These are phyloP conservation scores for Aplysia californica DNA, from an alignment of 1,140 invertebrate species.

Conservation along the genomic window DNA sequence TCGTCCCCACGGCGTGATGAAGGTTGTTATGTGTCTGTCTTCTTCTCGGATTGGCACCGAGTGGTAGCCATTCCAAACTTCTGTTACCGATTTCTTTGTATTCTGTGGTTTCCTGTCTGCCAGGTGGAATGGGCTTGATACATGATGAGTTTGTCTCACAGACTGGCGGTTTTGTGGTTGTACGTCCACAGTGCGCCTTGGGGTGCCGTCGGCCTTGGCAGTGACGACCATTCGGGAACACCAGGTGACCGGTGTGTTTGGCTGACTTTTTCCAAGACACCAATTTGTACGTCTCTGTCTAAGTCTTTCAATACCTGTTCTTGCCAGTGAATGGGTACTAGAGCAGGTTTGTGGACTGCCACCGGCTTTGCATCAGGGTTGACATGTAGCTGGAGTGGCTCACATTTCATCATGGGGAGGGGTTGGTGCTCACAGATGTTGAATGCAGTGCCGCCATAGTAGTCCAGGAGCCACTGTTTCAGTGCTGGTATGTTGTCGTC, in stretches of 20 bases:
- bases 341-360: slow-evolving; percentile 25
- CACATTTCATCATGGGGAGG: slow-evolving; percentile 35
- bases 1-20: slow-evolving; percentile 45
- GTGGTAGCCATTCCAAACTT: slow-evolving; percentile 37
- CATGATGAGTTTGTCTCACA: slow-evolving; percentile 35
- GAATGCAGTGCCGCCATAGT: slow-evolving; percentile 40
- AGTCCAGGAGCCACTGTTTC: slow-evolving; percentile 27
- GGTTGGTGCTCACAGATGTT: slow-evolving; percentile 47
- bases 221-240: slow-evolving; percentile 43
- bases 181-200: slow-evolving; percentile 37
- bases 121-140: slow-evolving; percentile 33
- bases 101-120: slow-evolving; percentile 33
- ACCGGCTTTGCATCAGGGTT: slow-evolving; percentile 29
- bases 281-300: slow-evolving; percentile 38
- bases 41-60: slow-evolving; percentile 28
- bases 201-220: slow-evolving; percentile 37
- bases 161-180: slow-evolving; percentile 36
- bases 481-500: slow-evolving; percentile 27
- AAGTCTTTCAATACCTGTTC: slow-evolving; percentile 36
- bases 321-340: slow-evolving; percentile 40
- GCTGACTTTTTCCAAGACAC: slow-evolving; percentile 40
- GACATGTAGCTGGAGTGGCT: slow-evolving; percentile 30
- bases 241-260: slow-evolving; percentile 39
- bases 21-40: slow-evolving; percentile 38
- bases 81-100: slow-evolving; percentile 34